Evolutionary conservation across 1,140 invertebrate genomes (phyloP), one percentile per base, ranked within the genome.

Genomic region (Akabosia matsudoensis): DNA sequence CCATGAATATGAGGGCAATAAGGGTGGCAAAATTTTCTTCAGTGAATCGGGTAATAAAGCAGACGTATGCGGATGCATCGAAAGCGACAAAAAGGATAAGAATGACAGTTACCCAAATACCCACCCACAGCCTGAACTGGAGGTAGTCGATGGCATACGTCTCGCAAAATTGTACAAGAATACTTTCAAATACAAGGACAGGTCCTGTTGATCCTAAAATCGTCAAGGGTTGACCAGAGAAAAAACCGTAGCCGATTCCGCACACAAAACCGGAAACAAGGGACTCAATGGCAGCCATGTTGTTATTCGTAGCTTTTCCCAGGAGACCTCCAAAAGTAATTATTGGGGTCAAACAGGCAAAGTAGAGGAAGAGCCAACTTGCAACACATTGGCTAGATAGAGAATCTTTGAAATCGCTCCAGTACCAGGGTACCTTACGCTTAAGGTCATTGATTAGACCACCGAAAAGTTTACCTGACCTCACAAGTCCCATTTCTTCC

Each of bases 301-400:
- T 79, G 54, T 80, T 84, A 28, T 83, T 77, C 33, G 84, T 83
- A 45, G 79, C 79, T 51, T 83, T 76, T 30, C 85, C 85, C 79
- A 87, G 80, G 14, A 88, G 76, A 31, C 84, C 85, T 13, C 87
- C 87, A 78, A 87, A 87, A 1, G 86, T 85, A 22, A 88, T 85
- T 18, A 86, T 82, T 16, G 86, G 86, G 10, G 85, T 84, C 45
- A 87, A 80, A 70, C 83, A 83, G 14, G 85, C 86, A 78, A 87
- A 85, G 77, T 87, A 87, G 64, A 87, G 79, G 75, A 85, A 87
- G 7, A 86, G 78, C 75, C 86, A 82, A 14, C 83, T 82, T 2
- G 85, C 84, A 14, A 87, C 72, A 79, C 83, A 85, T 77, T 86
- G 86, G 22, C 85, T 76, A 26, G 84, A 82, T 22, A 85, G 73